Base-by-base conservation (phyloP, 1,140 invertebrate species). In the Andrena cerasifolii region DNA sequence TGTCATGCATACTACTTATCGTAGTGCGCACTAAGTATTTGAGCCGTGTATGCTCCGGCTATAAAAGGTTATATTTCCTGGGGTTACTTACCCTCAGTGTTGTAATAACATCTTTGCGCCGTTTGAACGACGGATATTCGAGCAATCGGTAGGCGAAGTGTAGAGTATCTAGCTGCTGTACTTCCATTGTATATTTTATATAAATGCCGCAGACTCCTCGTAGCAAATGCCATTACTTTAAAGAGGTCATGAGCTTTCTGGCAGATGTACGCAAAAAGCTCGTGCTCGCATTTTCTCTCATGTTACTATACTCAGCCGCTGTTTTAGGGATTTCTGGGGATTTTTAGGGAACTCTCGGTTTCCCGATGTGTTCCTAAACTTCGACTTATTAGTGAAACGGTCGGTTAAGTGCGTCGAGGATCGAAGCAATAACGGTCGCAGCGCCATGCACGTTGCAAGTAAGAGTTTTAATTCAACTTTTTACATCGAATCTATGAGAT, bases 371-470 rank as follows among this genome's bases (percentile, higher is more conserved):
- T 40, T 14, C n/a, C 58, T 77, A 59, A 79, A 53, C n/a, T 82
- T 96, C 21, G 73, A 93, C 66, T 89, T 90, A 62, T 88, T 96
- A 16, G 49, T 95, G 18, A 66, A 88, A 36, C 24, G 86, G 43
- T 88, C 91, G 71, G 67, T 83, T 43, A 71, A 89, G 40, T 78
- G 93, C 18, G 88, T 92, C 78, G 63, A 92, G 14, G 90, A 90
- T 77, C 89, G 79, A 63, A 96, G 94, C 77, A 95, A 94, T 53
- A 96, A 96, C 92, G 94, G 95, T 3, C 90, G 95, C 61, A 95
- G 91, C 40, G 93, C 93, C 43, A 83, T 95, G 51, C 95, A 96
- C 83, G 94, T 95, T 43, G 94, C 95, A 81, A 94, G 94, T 94
- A 90, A 92, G 73, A 94, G 94, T 90, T 85, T 83, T 78, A 26